Percentiles rank a stretch among this genome's conserved stretches.
Evolutionary conservation across 2,113 vertebrate species (phyloP).

Genomic region (Neotoma lepida): DNA sequence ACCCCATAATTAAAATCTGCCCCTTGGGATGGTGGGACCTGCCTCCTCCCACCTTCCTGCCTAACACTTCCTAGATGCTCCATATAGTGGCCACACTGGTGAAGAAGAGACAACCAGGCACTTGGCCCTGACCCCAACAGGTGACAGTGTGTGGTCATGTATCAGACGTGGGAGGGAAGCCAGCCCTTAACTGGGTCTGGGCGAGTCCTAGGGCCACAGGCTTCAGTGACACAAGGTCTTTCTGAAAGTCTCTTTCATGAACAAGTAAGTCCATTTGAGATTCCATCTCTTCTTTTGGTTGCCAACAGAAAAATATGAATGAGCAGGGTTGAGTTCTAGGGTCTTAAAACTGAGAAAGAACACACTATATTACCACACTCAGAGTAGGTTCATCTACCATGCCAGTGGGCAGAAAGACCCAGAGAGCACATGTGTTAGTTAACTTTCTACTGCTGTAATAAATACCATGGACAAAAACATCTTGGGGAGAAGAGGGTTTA

Average conservation of each 20-base stretch:
- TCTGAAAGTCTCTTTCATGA: not conserved
- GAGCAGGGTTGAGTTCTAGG: not conserved
- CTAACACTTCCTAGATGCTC: not conserved
- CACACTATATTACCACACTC: not conserved
- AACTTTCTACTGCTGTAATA: not conserved
- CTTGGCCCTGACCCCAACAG: not conserved
- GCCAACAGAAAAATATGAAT: not conserved
- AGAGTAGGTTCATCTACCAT: not conserved
- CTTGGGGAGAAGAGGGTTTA: not conserved
- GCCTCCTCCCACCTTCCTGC: not conserved
- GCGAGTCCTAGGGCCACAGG: not conserved
- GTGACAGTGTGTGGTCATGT: not conserved
- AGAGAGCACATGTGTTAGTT: not conserved
- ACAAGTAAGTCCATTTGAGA: not conserved
- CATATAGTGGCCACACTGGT: not conserved
- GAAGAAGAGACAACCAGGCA: not conserved
- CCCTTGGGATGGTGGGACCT: not conserved
- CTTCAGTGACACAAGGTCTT: not conserved
- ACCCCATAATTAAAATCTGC: not conserved
- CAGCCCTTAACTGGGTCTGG: not conserved
- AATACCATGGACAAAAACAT: not conserved
- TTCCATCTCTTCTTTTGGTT: not conserved
- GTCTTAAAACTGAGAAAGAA: conserved; percentile 3
- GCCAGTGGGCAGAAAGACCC: not conserved
- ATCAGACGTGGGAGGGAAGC: not conserved